A percentile compares a stretch with the other conserved stretches of the same genome.
Evolutionary conservation across 2,888 invertebrate genomes (phyloP).

Genomic region (Dolichomitus sp.): DNA sequence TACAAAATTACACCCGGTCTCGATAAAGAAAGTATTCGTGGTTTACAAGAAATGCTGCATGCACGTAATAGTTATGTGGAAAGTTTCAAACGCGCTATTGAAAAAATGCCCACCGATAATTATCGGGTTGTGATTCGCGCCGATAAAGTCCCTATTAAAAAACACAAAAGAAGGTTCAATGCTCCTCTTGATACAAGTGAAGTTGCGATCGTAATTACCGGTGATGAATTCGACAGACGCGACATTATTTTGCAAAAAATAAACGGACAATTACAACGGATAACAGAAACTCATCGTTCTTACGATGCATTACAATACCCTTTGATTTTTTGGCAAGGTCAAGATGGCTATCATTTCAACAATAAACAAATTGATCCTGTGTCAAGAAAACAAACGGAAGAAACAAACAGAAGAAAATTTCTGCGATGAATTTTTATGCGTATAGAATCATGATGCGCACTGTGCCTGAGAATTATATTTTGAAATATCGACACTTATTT

Average conservation of each 20-base stretch:
- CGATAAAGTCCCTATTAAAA: conserved; percentile 74
- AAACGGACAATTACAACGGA: conserved; percentile 67
- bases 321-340: conserved; percentile 76
- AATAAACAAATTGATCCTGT: conserved; percentile 62
- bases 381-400: conserved; percentile 71
- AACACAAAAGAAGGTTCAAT: conserved; percentile 75
- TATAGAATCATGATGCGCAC: conserved; percentile 70
- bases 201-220: conserved; percentile 75
- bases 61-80: conserved; percentile 49
- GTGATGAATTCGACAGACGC: conserved; percentile 68
- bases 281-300: conserved; percentile 73
- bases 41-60: conserved; percentile 59
- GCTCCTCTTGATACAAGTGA: conserved; percentile 69
- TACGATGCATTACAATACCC: conserved; percentile 84
- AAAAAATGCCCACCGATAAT: conserved; percentile 75
- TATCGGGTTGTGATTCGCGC: conserved; percentile 74
- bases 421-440: conserved; percentile 72
- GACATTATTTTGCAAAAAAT: conserved; percentile 72
- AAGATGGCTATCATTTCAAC: conserved; percentile 76
- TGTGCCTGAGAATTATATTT: conserved; percentile 75
- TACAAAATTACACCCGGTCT: conserved; percentile 33
- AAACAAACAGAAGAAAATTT: conserved; percentile 76
- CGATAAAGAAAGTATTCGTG: conserved; percentile 38
- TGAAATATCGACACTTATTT: conserved; percentile 73
- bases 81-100: conserved; percentile 21